Evolutionary conservation across 1,140 invertebrate genomes (phyloP).

Genomic region (Sesamia nonagrioides): DNA sequence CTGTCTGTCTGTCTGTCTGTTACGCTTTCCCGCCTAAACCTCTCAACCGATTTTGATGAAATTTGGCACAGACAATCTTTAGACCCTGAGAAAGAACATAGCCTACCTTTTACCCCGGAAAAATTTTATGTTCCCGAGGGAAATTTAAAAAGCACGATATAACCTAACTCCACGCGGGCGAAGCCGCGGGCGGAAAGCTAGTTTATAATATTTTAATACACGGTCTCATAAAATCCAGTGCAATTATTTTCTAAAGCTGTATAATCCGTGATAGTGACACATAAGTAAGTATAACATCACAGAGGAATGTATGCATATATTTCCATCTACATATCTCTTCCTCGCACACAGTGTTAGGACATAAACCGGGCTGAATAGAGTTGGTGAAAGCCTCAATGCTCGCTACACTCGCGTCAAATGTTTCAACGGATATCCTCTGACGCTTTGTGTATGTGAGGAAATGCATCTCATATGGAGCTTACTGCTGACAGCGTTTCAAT

Average conservation of each 20-base stretch:
- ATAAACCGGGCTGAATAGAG: constrained; percentile 7
- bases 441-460: constrained; percentile 25
- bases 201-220: background rate
- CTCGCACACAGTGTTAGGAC: constrained; percentile 4
- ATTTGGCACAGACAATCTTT: too few species aligned
- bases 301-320: background rate
- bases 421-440: constrained; percentile 7
- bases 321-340: background rate
- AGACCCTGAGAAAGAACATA: too few species aligned
- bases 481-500: constrained; percentile 5
- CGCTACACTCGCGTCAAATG: constrained; percentile 15
- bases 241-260: background rate
- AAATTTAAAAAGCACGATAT: too few species aligned
- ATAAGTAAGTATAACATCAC: background rate
- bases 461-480: constrained; percentile 29
- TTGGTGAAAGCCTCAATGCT: constrained; percentile 8
- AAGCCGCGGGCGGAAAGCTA: too few species aligned
- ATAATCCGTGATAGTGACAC: constrained; percentile 13
- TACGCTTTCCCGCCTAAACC: too few species aligned
- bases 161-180: too few species aligned
- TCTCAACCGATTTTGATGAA: too few species aligned
- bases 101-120: too few species aligned
- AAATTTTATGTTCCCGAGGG: too few species aligned
- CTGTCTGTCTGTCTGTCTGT: too few species aligned
- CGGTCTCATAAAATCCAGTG: background rate